Evolutionary conservation across 2,888 invertebrate genomes (phyloP), one percentile per base, ranked within the genome.

Genomic region (Carcina quercana): DNA sequence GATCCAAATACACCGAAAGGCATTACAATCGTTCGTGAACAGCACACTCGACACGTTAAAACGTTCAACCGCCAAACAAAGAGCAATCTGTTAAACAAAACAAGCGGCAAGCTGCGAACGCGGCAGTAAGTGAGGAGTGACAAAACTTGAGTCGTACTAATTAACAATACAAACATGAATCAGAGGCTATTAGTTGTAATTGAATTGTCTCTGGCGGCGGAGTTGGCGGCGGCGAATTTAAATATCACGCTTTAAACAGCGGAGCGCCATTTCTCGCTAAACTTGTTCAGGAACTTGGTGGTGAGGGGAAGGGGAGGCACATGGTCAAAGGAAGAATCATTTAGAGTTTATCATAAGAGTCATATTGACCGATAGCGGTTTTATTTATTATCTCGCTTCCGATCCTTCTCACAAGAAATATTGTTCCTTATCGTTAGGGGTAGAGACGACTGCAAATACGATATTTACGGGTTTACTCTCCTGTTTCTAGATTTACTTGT

Each of bases 151-250:
- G 79, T 67, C 67, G 64, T 67, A 82, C 79, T 80, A 82, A 83
- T 83, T 83, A 82, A 74, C 74, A 76, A 79, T 80, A 82, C 82
- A 83, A 83, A 82, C 82, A 82, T 82, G 82, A 83, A 83, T 83
- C 82, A 80, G 78, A 61, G 76, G 79, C 82, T 80, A 83, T 83
- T 82, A 82, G 74, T 78, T 78, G 75, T 83, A 83, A 82, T 83
- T 82, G 79, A 82, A 83, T 82, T 72, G 73, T 68, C 78, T 72
- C 69, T 58, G 75, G 66, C 69, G 69, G 72, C 66, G 64, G 70
- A 79, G 73, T 76, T 78, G 66, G 68, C 73, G 64, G 61, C 62
- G 62, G 61, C 61, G 59, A 78, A 82, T 82, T 82, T 80, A 80
- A 82, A 80, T 80, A 79, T 80, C 70, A 59, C 68, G 68, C 68